Base-by-base conservation (phyloP, 2,888 invertebrate genomes). In the Heteromurus nitidus region DNA sequence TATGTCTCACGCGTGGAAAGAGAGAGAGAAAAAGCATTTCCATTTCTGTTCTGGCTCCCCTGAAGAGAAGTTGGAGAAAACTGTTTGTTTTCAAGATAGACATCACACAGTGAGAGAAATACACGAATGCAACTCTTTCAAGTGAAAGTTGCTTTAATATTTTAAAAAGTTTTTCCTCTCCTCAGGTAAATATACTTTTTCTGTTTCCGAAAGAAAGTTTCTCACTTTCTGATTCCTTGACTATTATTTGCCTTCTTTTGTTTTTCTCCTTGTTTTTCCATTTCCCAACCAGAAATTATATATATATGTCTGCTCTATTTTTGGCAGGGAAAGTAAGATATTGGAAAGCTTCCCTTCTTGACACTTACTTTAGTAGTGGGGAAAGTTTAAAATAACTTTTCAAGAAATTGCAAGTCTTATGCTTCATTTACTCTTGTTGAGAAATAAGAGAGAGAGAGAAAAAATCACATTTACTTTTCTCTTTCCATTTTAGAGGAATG, bases 61-160 rank as follows among this genome's bases (percentile, higher is more conserved):
- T n/a, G n/a, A n/a, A n/a, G n/a, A n/a, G n/a, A n/a, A n/a, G n/a
- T n/a, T n/a, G n/a, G n/a, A n/a, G n/a, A n/a, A n/a, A n/a, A n/a
- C n/a, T n/a, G n/a, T n/a, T n/a, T n/a, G n/a, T n/a, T n/a, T n/a
- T n/a, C n/a, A n/a, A n/a, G n/a, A n/a, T n/a, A n/a, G n/a, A n/a
- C n/a, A n/a, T n/a, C n/a, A n/a, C n/a, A n/a, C n/a, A n/a, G n/a
- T n/a, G n/a, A n/a, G n/a, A n/a, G n/a, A n/a, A n/a, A n/a, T n/a
- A n/a, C n/a, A n/a, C n/a, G n/a, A n/a, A n/a, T n/a, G n/a, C 50
- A 20, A 50, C 50, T 50, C 50, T 50, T 50, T 55, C 55, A 24
- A 60, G 60, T 30, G 18, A 13, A 76, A 68, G 76, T 60, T 76
- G 42, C 68, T 68, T 76, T 76, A 76, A 76, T 76, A 76, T 76